Evolutionary conservation across 2,113 vertebrate genomes (phyloP).

Genomic region (Eublepharis macularius): DNA sequence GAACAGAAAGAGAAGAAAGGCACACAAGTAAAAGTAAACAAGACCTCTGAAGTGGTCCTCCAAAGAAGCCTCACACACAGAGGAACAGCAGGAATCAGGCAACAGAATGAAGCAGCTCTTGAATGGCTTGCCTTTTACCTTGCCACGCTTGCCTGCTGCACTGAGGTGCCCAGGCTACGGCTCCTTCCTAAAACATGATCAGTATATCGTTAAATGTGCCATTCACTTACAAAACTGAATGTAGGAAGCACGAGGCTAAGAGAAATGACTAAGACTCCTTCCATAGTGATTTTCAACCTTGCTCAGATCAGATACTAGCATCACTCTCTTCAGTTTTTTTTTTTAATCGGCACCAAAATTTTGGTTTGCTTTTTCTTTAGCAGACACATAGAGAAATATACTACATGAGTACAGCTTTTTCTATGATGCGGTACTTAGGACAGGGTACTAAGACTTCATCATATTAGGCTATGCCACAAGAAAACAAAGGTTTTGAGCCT

Average conservation of each 20-base stretch:
- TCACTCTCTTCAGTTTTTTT: neutral
- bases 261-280: slow-evolving; percentile 1
- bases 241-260: neutral
- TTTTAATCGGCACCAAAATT: too few species aligned
- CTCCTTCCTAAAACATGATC: neutral
- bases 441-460: too few species aligned
- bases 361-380: too few species aligned
- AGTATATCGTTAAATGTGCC: neutral
- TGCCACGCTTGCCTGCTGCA: neutral
- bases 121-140: neutral
- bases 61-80: neutral
- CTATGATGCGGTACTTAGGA: too few species aligned
- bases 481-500: too few species aligned
- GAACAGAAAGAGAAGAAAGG: neutral
- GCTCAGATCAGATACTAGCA: neutral
- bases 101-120: neutral
- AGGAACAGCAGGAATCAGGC: neutral
- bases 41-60: neutral
- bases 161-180: neutral
- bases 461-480: too few species aligned
- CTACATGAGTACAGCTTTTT: too few species aligned
- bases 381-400: too few species aligned
- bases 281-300: neutral
- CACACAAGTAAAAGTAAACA: neutral
- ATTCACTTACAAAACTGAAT: neutral